Base-by-base conservation (phyloP, 2,113 vertebrate species). In the Pyrgilauda ruficollis region DNA sequence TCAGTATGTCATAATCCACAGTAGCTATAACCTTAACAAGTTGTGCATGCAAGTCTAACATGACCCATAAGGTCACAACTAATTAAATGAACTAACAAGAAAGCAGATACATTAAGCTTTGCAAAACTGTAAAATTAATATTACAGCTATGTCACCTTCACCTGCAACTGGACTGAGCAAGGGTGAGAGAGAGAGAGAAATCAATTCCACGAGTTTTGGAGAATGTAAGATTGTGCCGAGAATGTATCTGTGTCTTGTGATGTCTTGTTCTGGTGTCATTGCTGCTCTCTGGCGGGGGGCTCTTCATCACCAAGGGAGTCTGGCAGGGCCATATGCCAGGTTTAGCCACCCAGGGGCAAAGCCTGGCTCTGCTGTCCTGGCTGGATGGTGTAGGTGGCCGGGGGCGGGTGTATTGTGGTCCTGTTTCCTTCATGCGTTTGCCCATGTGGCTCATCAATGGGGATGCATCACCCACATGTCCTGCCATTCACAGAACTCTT, bases 71-170 rank as follows among this genome's bases (percentile, higher is more conserved):
- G 94, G 67, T 90, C 91, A 75, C 79, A 87, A 50, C 47, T 90
- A 97, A 94, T 92, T 95, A 94, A 97, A 91, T 62, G 85, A 96
- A 97, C 93, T 96, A 89, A 96, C 91, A 92, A 76, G 83, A 96
- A 97, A 97, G 80, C 83, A 91, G 80, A 89, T 96, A 46, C 84
- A 70, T 97, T 97, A 97, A 97, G 97, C 94, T 97, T 97, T 98
- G 97, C 97, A 98, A 98, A 98, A 98, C 6, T 98, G 93, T 98
- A 97, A 98, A 97, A 98, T 98, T 98, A 97, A 98, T 98, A 95
- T 98, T 98, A 53, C 98, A 98, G 98, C 98, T 97, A 98, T 98
- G 98, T 98, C 98, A 97, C 98, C 98, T 98, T 98, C 98, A 93
- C 97, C 98, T 97, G 97, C 98, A 82, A 97, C 98, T 95, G 98